Percentiles rank a stretch among this genome's conserved stretches.
Evolutionary conservation across 2,888 invertebrate species (phyloP).

Genomic region (Cosmia pyralina): DNA sequence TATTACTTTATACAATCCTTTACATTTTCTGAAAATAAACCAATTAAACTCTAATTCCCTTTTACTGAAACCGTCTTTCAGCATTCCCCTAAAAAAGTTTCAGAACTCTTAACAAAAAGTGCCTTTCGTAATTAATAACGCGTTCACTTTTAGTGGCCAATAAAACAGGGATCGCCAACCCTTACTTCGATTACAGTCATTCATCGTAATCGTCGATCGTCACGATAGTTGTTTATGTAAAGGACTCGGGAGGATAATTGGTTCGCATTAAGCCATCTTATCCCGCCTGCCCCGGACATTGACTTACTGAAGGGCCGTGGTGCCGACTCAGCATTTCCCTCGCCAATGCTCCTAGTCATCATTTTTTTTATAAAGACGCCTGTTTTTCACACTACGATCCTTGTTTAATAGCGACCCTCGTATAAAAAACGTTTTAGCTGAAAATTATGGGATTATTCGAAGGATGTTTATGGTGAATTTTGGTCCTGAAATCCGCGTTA

Average conservation of each 20-base stretch:
- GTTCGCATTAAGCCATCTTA: constrained; percentile 68
- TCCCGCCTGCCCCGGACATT: constrained; percentile 68
- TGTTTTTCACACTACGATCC: constrained; percentile 59
- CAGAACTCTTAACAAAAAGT: constrained; percentile 50
- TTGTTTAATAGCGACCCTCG: constrained; percentile 58
- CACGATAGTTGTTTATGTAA: constrained; percentile 61
- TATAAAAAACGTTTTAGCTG: constrained; percentile 61
- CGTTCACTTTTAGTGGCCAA: constrained; percentile 48
- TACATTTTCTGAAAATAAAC: background rate
- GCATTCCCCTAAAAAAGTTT: background rate
- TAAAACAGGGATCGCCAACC: constrained; percentile 55
- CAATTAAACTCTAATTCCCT: constrained; percentile 6
- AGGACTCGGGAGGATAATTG: constrained; percentile 68
- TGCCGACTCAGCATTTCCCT: constrained; percentile 59
- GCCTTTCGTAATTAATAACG: constrained; percentile 62
- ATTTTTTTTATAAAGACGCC: constrained; percentile 64
- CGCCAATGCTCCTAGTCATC: constrained; percentile 56
- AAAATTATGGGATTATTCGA: constrained; percentile 57
- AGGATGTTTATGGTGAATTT: constrained; percentile 38
- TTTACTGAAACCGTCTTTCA: background rate
- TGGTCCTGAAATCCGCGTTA: constrained; percentile 35
- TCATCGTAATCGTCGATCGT: constrained; percentile 58
- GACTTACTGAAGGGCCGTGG: constrained; percentile 68
- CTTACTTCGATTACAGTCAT: constrained; percentile 57
- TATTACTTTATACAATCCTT: background rate